Evolutionary conservation across 2,888 invertebrate genomes (phyloP), one percentile per base, ranked within the genome.

Genomic region (Octonoba sinensis): DNA sequence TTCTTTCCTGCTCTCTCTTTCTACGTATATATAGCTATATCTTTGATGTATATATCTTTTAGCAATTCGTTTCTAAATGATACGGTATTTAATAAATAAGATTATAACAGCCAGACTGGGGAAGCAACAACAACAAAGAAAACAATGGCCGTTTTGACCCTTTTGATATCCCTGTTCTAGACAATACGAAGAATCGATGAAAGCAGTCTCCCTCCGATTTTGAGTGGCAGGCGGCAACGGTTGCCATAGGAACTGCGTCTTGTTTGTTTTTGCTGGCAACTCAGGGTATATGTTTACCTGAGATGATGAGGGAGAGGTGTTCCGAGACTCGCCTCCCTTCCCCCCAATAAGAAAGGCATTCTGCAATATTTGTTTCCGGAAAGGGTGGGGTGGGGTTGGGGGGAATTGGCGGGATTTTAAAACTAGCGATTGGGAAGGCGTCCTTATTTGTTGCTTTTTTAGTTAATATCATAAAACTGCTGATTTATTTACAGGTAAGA

Each of bases 221-320:
- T 47, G 66, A 65, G 57, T 70, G 47, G 74, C 66, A 74, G 69
- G 24, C 60, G 27, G 67, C 67, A 56, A 27, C 56, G 24, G 54
- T 70, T 20, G 57, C 73, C 69, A 73, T 81, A 62, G 73, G 47
- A 81, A 81, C 79, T 73, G 79, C 79, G 59, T 79, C 78, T 66
- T 70, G 77, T 81, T 81, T 73, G 60, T 81, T 81, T 46, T 81
- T 81, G 67, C 54, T 20, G 57, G 20, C 59, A 56, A 44, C 47
- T 20, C 46, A 16, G 56, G 49, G 54, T 62, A 79, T 73, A 59
- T 81, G 73, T 79, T 72, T 73, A 81, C 73, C 73, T 73, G 69
- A 47, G 51, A 20, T 44, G 62, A 44, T 36, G 20, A 62, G n/a
- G 12, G 44, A 62, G 57, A 20, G 13, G 62, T 36, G 36, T 36